These are phyloP conservation scores for Dicyrtomina minuta DNA, from an alignment of 2,888 invertebrate genomes.

Conservation along the genomic window DNA sequence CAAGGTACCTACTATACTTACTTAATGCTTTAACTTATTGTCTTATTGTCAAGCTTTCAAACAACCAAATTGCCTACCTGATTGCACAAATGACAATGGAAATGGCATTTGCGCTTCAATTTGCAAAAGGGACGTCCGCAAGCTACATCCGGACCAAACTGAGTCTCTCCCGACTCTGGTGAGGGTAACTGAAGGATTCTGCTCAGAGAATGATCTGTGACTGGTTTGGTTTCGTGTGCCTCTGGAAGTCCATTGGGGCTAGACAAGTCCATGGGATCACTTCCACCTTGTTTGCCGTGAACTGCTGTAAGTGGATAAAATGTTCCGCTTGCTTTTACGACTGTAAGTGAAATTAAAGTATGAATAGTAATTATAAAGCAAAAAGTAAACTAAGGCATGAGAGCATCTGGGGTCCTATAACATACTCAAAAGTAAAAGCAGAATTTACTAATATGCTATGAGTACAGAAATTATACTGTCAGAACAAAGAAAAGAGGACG, in stretches of 20 bases:
- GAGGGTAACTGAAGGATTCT: slow-evolving; percentile 52
- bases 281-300: slow-evolving; percentile 41
- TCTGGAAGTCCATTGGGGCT: slow-evolving; percentile 49
- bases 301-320: slow-evolving; percentile 76
- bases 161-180: slow-evolving; percentile 52
- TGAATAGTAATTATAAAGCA: slow-evolving; percentile 6
- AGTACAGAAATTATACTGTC: neutral
- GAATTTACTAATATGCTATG: neutral
- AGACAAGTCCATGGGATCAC: slow-evolving; percentile 51
- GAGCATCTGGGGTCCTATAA: neutral
- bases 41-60: no score
- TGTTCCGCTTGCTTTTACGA: slow-evolving; percentile 90
- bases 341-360: slow-evolving; percentile 59
- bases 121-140: slow-evolving; percentile 79
- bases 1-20: slow-evolving; percentile 11
- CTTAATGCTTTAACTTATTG: neutral
- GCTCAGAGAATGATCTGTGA: slow-evolving; percentile 53
- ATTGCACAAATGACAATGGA: slow-evolving; percentile 77
- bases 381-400: neutral
- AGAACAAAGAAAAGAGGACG: slow-evolving; percentile 1
- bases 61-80: slow-evolving; percentile 60
- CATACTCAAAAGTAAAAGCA: neutral
- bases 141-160: slow-evolving; percentile 66
- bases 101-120: slow-evolving; percentile 73
- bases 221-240: slow-evolving; percentile 49